Base-by-base conservation (phyloP, 2,797 vertebrate species). In the Eulemur coronatus region DNA sequence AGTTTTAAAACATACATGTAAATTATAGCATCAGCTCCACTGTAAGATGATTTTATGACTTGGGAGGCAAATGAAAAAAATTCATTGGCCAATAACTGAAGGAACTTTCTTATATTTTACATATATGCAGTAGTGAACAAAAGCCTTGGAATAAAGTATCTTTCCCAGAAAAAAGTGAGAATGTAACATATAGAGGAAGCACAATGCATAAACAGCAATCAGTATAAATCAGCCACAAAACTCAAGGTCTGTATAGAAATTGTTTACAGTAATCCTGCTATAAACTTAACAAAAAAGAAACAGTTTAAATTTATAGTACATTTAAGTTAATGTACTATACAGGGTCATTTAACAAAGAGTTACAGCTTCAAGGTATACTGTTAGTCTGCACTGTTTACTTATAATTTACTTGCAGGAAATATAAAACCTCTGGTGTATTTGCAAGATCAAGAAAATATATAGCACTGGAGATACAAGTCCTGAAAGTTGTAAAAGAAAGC, bases 271-370 rank as follows among this genome's bases (percentile, higher is more conserved):
- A 92, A 92, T 65, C 52, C 65, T 69, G n/a, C 67, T 46, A n/a
- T 89, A 95, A 96, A 82, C 33, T 7, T 26, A 52, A 59, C 72
- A 75, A 70, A 88, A 88, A 73, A 76, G 89, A 88, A 95, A 65
- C 11, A 14, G 69, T 67, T 84, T 67, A 73, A 90, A 91, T 96
- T 96, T 91, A 91, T 82, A 86, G 73, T n/a, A 65, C 86, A 50
- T 96, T 97, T 96, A 93, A 87, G 84, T 88, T 90, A 94, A 84
- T 78, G 38, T 35, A 43, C 85, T 96, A 55, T 41, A 91, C 33
- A 79, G 57, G 86, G 95, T 91, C 85, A 67, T 75, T 97, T 96
- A 89, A 63, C 92, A 69, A 96, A 92, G 96, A 95, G 38, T 96
- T 89, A 97, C 5, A 76, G 57, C 48, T 89, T 87, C 69, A 67